Conservation (phyloP, 2,888 invertebrate genomes). For the Agrypnus murinus region DNA sequence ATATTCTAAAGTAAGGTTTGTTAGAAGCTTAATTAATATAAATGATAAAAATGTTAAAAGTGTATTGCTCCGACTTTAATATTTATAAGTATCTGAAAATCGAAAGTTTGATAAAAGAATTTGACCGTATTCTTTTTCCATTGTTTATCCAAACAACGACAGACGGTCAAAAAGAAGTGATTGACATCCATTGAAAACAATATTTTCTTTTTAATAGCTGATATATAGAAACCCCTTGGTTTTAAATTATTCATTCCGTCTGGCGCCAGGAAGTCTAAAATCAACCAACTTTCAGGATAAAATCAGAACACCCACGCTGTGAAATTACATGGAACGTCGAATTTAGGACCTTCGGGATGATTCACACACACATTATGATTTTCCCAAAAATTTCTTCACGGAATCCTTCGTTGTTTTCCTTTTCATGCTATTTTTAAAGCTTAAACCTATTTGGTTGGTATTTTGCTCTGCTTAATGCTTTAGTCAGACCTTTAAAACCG, state of each 20-base stretch:
- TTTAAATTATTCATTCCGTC: conserved; percentile 36
- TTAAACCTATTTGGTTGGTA: conserved; percentile 14
- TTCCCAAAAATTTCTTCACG: conserved; percentile 5
- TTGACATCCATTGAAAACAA: too few species aligned
- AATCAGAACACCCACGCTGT: conserved; percentile 29
- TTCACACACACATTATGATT: neutral
- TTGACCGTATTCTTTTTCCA: too few species aligned
- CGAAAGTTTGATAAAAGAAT: too few species aligned
- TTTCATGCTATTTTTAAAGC: conserved; percentile 40
- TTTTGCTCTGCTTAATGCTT: neutral
- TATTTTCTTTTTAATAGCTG: neutral
- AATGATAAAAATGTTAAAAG: too few species aligned
- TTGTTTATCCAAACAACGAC: too few species aligned
- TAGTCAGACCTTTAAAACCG: too few species aligned
- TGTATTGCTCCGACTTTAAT: too few species aligned
- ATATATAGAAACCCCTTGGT: neutral
- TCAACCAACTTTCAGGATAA: conserved; percentile 36
- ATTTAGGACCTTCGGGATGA: neutral
- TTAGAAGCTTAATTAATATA: too few species aligned
- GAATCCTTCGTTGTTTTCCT: conserved; percentile 15
- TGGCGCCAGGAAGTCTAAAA: conserved; percentile 43
- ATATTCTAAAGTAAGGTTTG: too few species aligned
- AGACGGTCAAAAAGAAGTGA: too few species aligned
- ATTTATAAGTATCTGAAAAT: too few species aligned
- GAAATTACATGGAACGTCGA: conserved; percentile 20